phyloP scores from a whole-genome alignment of 2,797 vertebrate species.

The Enteromius treurensis region DNA sequence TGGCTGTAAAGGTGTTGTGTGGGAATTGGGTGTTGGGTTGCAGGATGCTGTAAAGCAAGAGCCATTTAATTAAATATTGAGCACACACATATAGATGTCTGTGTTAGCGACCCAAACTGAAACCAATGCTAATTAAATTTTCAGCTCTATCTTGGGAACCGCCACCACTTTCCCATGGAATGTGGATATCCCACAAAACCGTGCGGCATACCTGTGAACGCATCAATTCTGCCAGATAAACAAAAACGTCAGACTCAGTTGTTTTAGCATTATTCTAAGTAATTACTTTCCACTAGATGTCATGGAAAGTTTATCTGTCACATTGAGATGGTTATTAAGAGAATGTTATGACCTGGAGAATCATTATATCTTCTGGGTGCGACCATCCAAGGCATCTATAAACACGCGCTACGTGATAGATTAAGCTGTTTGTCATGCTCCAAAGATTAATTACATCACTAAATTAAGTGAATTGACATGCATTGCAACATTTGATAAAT shows the following conservation, averaged over 20 bases:
- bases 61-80: conserved; percentile 82
- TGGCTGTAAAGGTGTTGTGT: conserved; percentile 69
- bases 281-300: conserved; percentile 34
- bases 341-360: conserved; percentile 20
- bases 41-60: conserved; percentile 73
- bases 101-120: conserved; percentile 74
- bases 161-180: conserved; percentile 41
- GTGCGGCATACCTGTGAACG: conserved; percentile 57
- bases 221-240: conserved; percentile 63
- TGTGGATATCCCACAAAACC: conserved; percentile 32
- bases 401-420: conserved; percentile 12
- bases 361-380: conserved; percentile 20
- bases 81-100: conserved; percentile 75
- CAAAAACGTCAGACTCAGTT: conserved; percentile 30
- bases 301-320: conserved; percentile 27
- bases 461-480: conserved; percentile 43
- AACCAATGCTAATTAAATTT: conserved; percentile 79
- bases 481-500: conserved; percentile 35
- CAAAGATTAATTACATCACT: conserved; percentile 29
- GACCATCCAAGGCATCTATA: conserved; percentile 4
- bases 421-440: conserved; percentile 36
- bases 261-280: conserved; percentile 42
- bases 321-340: conserved; percentile 2
- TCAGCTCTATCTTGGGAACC: conserved; percentile 69
- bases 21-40: conserved; percentile 71